Base-by-base conservation (phyloP, 2,888 invertebrate species). In the Eustalomyia histrio region DNA sequence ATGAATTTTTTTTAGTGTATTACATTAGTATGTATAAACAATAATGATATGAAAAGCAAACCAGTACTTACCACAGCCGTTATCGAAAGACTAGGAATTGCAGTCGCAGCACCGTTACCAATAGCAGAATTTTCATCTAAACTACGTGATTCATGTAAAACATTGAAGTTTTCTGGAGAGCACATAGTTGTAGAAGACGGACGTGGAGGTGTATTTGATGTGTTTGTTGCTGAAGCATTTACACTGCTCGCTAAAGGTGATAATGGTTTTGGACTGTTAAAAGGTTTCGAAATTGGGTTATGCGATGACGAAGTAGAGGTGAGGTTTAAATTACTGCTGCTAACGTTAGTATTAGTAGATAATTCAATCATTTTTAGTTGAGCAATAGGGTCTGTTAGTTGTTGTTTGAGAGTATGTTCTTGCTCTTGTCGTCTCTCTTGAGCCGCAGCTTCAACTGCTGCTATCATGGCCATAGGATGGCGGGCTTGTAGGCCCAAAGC, bases 11-110 rank as follows among this genome's bases (percentile, higher is more conserved):
- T n/a, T n/a, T n/a, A n/a, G n/a, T n/a, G n/a, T n/a, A n/a, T 53
- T 53, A 61, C 64, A 43, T 6, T 73, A 57, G 55, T 64, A 64
- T 47, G 55, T 64, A 64, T 47, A 73, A 64, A 64, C 72, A 53
- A 47, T 29, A 69, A 53, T 61, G 67, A 78, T 78, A 78, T 72
- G 65, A n/a, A 76, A 71, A 69, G 83, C 74, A 64, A 64, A 83
- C 76, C 83, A 76, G 78, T 84, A 82, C 88, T 87, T 86, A 87
- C 88, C 86, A 87, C 87, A 85, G 86, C 86, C 79, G 86, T 86
- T 81, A 81, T 81, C 61, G 81, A 74, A 63, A 81, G 74, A 78
- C 81, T 78, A 35, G 81, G 67, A 67, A 81, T 71, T 71, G 86
- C 85, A 79, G 83, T 83, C 82, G 83, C 83, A 69, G 71, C 64